Evolutionary conservation across 2,888 invertebrate genomes (phyloP), one percentile per base, ranked within the genome.

Genomic region (Pterobdella sp.): DNA sequence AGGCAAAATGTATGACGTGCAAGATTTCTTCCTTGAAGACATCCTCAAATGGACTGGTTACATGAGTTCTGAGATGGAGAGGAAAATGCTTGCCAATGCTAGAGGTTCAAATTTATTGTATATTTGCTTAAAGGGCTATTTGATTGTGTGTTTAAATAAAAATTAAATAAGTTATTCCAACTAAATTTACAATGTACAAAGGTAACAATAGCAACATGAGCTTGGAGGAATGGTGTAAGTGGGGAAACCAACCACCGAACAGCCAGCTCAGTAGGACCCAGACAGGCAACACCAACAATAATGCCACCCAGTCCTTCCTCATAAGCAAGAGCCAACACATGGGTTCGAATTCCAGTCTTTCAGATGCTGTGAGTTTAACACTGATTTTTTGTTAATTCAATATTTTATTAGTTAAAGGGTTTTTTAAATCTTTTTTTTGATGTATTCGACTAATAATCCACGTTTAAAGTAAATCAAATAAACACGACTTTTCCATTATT

Each of bases 11-110:
- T 90, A 87, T 83, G 88, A 89, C 0, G 92, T 94, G 0, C 88
- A 90, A 76, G 87, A 89, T 32, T 89, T 87, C 81, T 92, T 89
- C 80, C 84, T 94, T 34, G 94, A 94, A 81, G 91, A 94, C 79
- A 86, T 93, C 42, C 85, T 94, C 10, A 83, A 83, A 79, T 80
- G 81, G 84, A 84, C 78, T 78, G 79, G 76, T 29, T 42, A 26
- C 18, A 26, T 36, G 42, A 36, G 26, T 26, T 67, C 42, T 18
- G 78, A 80, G n/a, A 84, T 84, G 84, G 78, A 80, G 49, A 81
- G 81, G 72, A 81, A 80, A 77, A 81, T 78, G 75, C 80, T 76
- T 73, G 80, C 81, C 36, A 73, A 78, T 31, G 73, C 74, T 22
- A 79, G 78, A 78, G 76, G 81, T 81, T 77, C 75, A 76, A 67